Conservation (phyloP, 1,140 invertebrate genomes). For the Temnothorax nylanderi region DNA sequence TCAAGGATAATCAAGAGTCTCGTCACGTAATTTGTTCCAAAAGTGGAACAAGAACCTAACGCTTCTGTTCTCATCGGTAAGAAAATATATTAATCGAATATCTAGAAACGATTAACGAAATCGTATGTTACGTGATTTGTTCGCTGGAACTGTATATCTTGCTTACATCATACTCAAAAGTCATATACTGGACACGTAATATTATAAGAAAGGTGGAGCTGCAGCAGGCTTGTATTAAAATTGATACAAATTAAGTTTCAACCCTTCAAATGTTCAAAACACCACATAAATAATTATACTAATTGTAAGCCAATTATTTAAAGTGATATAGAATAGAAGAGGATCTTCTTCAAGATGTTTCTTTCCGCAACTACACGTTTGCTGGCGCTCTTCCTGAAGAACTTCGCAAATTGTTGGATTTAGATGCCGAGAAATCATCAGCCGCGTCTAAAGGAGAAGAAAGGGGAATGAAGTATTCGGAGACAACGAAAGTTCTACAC, state of each 20-base stretch:
- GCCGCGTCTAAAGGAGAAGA: neutral
- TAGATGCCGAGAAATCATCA: constrained; percentile 21
- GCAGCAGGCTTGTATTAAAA: neutral
- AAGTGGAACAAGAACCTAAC: neutral
- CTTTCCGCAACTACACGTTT: neutral
- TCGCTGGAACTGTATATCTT: neutral
- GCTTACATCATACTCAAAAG: constrained; percentile 5
- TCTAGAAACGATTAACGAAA: neutral
- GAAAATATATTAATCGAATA: constrained; percentile 34
- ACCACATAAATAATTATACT: neutral
- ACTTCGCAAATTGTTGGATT: constrained; percentile 14
- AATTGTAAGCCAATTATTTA: neutral
- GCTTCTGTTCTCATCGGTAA: neutral
- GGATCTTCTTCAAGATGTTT: neutral
- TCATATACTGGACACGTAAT: neutral
- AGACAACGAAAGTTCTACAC: constrained; percentile 31
- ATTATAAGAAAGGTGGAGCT: neutral
- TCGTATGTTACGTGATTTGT: constrained; percentile 30
- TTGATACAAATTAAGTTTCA: neutral
- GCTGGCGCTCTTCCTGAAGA: neutral
- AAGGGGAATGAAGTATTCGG: constrained; percentile 37
- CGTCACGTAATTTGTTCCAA: constrained; percentile 31
- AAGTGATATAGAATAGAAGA: neutral
- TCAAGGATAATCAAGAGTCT: constrained; percentile 20
- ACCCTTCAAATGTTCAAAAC: neutral